A percentile compares a stretch with the other conserved stretches of the same genome.
Conservation (phyloP, 2,888 invertebrate species). For the Aquatica leii region DNA sequence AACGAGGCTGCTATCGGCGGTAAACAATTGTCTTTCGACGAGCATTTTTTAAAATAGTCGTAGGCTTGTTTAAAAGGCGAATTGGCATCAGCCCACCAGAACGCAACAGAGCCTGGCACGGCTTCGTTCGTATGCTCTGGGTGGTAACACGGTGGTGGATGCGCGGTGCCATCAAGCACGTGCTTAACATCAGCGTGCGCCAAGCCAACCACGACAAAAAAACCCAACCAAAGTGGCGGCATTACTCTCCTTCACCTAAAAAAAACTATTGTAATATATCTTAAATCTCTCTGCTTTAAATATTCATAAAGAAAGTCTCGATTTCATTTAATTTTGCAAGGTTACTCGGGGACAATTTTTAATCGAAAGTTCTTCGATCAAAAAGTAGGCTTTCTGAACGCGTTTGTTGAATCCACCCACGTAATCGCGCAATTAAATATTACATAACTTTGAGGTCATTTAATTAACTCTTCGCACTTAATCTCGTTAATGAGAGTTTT, state of each 20-base stretch:
- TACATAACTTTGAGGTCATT: conserved; percentile 6
- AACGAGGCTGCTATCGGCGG: conserved; percentile 29
- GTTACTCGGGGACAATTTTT: too few relatives aligned
- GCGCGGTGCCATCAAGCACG: conserved; percentile 48
- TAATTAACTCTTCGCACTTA: not conserved
- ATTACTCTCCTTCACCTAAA: conserved; percentile 39
- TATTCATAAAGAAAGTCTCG: too few relatives aligned
- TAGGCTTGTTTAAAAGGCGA: conserved; percentile 66
- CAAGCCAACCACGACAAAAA: conserved; percentile 41
- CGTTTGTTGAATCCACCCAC: conserved; percentile 4
- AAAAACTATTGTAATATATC: too few relatives aligned
- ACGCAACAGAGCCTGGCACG: conserved; percentile 60
- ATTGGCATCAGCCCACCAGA: conserved; percentile 70
- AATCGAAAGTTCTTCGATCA: too few relatives aligned
- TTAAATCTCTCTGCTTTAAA: too few relatives aligned
- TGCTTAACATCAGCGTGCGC: conserved; percentile 50
- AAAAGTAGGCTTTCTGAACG: too few relatives aligned
- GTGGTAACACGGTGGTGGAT: conserved; percentile 50
- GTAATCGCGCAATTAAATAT: not conserved
- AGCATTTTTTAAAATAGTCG: conserved; percentile 57
- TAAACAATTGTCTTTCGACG: conserved; percentile 49
- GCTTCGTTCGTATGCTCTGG: conserved; percentile 50
- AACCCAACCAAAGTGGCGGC: conserved; percentile 56
- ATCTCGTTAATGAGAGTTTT: not conserved
- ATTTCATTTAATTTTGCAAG: too few relatives aligned